phyloP scores from a whole-genome alignment of 2,113 vertebrate genomes.

The Cebidichthys violaceus region DNA sequence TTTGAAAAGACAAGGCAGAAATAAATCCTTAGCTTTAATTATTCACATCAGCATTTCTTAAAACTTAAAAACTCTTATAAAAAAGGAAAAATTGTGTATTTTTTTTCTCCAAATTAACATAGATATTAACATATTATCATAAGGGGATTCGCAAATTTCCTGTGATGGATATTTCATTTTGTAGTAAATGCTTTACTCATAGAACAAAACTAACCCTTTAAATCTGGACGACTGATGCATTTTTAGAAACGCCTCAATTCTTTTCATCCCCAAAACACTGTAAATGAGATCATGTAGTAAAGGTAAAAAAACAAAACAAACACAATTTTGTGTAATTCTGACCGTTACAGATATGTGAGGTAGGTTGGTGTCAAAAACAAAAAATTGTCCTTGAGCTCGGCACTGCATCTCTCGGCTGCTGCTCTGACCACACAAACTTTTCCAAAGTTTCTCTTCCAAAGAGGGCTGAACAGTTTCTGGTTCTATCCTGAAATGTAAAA shows the following conservation, averaged over 20 bases:
- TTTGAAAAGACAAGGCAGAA: background rate
- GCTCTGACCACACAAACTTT: background rate
- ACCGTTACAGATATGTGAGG: background rate
- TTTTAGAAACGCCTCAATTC: background rate
- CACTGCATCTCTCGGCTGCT: background rate
- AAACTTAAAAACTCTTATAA: too few species aligned
- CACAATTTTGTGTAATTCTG: background rate
- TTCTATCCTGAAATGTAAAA: slow-evolving; percentile 8
- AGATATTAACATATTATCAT: background rate
- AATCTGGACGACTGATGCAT: background rate
- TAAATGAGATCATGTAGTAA: background rate
- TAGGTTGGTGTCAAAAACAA: too few species aligned
- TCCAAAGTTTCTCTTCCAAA: background rate
- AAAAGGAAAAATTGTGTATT: background rate
- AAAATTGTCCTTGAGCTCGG: background rate
- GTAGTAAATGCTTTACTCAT: background rate
- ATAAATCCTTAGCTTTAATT: background rate
- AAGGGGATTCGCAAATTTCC: background rate
- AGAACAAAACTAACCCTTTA: background rate
- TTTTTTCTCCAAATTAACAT: background rate
- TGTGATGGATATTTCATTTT: background rate
- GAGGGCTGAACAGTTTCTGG: background rate
- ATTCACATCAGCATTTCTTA: background rate
- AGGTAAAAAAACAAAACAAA: background rate
- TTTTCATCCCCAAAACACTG: background rate